These are phyloP conservation scores for Probaryconus sp. DNA, from an alignment of 1,140 invertebrate species.

Conservation along the genomic window DNA sequence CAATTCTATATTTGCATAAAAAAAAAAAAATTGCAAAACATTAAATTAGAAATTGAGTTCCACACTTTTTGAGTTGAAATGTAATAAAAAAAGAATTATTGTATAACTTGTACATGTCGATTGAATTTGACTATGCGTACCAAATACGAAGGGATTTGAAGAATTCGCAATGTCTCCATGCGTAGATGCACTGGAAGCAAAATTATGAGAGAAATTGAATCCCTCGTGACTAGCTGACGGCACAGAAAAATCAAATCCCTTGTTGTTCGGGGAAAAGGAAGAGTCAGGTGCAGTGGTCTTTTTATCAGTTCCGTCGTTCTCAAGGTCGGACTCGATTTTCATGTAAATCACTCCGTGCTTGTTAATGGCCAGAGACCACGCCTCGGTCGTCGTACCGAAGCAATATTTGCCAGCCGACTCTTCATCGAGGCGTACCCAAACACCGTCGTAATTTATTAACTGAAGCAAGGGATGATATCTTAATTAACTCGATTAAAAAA, in stretches of 20 bases:
- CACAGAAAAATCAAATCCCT: slow-evolving; percentile 81
- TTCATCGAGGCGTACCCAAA: slow-evolving; percentile 84
- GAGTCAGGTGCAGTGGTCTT: slow-evolving; percentile 58
- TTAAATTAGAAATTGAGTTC: no score
- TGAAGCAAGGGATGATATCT: slow-evolving; percentile 44
- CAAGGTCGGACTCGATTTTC: slow-evolving; percentile 79
- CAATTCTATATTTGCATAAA: no score
- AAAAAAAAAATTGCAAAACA: no score
- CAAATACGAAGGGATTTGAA: slow-evolving; percentile 82
- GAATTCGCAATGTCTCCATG: slow-evolving; percentile 64
- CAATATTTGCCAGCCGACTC: slow-evolving; percentile 84
- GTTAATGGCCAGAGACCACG: slow-evolving; percentile 87
- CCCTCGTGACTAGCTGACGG: slow-evolving; percentile 72
- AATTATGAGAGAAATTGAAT: slow-evolving; percentile 72
- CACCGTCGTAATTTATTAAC: slow-evolving; percentile 81
- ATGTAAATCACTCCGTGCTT: slow-evolving; percentile 85
- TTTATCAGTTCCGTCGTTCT: slow-evolving; percentile 70
- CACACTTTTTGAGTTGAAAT: background rate
- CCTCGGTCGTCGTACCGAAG: slow-evolving; percentile 83
- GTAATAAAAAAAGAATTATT: slow-evolving; percentile 11
- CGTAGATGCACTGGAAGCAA: slow-evolving; percentile 55
- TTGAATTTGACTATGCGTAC: slow-evolving; percentile 69
- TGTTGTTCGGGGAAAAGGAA: slow-evolving; percentile 71
- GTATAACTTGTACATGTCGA: slow-evolving; percentile 47
- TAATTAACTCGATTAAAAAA: slow-evolving; percentile 13